Percentiles rank a stretch among this genome's conserved stretches.
Conservation (phyloP, 1,140 invertebrate species). For the Wiebesia pumilae region DNA sequence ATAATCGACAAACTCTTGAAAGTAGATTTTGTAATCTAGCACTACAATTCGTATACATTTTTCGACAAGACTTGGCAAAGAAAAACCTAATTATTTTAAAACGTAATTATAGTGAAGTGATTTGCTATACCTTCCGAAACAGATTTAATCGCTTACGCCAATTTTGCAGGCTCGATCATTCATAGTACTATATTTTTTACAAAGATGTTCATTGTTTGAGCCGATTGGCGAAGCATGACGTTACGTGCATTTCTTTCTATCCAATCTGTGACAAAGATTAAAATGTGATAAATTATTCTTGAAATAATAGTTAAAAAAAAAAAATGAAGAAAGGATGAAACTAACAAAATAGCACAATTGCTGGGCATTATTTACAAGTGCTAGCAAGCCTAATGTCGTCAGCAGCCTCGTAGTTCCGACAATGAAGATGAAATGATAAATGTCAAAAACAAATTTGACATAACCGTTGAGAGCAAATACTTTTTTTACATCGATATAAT, state of each 20-base stretch:
- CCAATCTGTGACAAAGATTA: constrained; percentile 73
- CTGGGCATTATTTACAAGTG: constrained; percentile 75
- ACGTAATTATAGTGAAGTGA: constrained; percentile 47
- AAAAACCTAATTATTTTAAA: constrained; percentile 50
- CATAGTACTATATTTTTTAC: constrained; percentile 75
- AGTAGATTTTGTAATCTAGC: constrained; percentile 40
- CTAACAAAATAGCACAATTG: constrained; percentile 74
- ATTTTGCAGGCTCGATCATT: constrained; percentile 67
- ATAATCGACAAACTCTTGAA: constrained; percentile 6
- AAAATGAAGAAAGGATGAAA: constrained; percentile 58
- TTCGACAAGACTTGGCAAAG: constrained; percentile 45
- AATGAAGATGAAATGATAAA: constrained; percentile 60
- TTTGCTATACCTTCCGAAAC: constrained; percentile 41
- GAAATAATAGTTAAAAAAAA: constrained; percentile 72
- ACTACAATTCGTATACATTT: constrained; percentile 47
- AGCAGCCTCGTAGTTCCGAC: constrained; percentile 66
- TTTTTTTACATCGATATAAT: constrained; percentile 49
- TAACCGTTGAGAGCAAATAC: constrained; percentile 44
- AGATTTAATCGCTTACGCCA: constrained; percentile 50
- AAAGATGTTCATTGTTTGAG: constrained; percentile 73
- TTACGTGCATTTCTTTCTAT: constrained; percentile 70
- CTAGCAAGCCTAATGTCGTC: constrained; percentile 72
- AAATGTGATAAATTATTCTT: constrained; percentile 75
- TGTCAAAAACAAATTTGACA: constrained; percentile 50
- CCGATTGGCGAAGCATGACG: constrained; percentile 66